Evolutionary conservation across 1,140 invertebrate genomes (phyloP).

Genomic region (Hycleus cichorii): DNA sequence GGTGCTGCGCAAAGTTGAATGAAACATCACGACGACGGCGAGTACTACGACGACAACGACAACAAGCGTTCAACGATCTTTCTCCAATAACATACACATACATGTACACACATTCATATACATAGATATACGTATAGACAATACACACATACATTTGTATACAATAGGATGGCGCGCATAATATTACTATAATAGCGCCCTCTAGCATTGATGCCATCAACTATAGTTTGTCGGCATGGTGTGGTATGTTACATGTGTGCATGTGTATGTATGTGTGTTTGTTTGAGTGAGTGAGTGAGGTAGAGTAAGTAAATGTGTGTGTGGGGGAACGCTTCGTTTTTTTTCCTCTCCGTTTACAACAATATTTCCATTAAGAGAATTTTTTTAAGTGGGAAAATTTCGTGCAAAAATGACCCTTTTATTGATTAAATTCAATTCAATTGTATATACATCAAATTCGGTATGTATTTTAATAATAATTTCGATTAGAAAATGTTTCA

Average conservation of each 20-base stretch:
- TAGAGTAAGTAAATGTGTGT: too few species aligned
- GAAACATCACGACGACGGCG: slow-evolving; percentile 25
- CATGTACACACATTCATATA: slow-evolving; percentile 6
- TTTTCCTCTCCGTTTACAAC: neutral
- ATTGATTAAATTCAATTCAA: too few species aligned
- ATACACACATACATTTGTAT: neutral
- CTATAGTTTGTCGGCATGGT: slow-evolving; percentile 25
- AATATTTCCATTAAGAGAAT: too few species aligned
- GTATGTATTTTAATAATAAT: neutral
- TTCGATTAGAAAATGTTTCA: too few species aligned
- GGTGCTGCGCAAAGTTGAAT: slow-evolving; percentile 32
- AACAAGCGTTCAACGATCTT: slow-evolving; percentile 32
- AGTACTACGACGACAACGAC: slow-evolving; percentile 35
- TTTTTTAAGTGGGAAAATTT: too few species aligned
- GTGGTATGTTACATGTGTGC: neutral
- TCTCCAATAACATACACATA: slow-evolving; percentile 1
- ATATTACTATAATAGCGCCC: slow-evolving; percentile 22
- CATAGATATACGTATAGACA: neutral
- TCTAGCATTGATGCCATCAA: slow-evolving; percentile 27
- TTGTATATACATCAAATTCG: neutral
- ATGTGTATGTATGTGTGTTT: too few species aligned
- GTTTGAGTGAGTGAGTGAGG: too few species aligned
- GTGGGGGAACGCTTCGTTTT: slow-evolving; percentile 20
- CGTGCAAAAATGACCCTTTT: too few species aligned
- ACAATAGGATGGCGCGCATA: too few species aligned